Evolutionary conservation across 2,888 invertebrate species (phyloP), one percentile per base, ranked within the genome.

Genomic region (Leucophenga maculata): DNA sequence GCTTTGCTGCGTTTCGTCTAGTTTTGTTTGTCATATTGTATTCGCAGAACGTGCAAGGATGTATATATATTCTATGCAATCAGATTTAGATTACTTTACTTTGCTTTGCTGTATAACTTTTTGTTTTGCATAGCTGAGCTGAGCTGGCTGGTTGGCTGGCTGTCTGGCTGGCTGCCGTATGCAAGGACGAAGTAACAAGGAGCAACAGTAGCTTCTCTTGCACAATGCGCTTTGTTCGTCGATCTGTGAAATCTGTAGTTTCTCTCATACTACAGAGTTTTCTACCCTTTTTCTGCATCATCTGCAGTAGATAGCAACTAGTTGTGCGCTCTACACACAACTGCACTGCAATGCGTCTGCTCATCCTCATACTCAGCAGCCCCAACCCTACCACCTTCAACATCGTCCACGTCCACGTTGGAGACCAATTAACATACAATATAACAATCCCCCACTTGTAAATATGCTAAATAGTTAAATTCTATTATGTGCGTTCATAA

Each of bases 401-500:
- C n/a, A 2, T 13, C 6, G 14, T 59, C 20, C 0, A n/a, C 9
- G 8, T 65, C 48, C 82, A 78, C 83, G 82, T 83, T 74, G 77
- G 80, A 81, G 85, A 85, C 80, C 80, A 80, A 80, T 80, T 80
- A 80, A 84, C 80, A 80, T 80, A 80, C 60, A 60, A 60, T 60
- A 60, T 83, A 80, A 84, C 83, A 60, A 84, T 80, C 84, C 80
- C 39, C 80, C 80, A 82, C 85, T 82, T 85, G 80, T 81, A 80
- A 80, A 84, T 85, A 80, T 84, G 85, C 84, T 80, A 80, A 80
- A 80, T 80, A 84, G 80, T 80, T 80, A 80, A 80, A 85, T 84
- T 73, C 80, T 85, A 84, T 84, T 78, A 81, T 79, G 82, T 83
- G 78, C 77, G 82, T 82, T 83, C 80, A 81, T 81, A 85, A 83